phyloP scores from a whole-genome alignment of 2,888 invertebrate genomes.

The Xanthorhoe designata region DNA sequence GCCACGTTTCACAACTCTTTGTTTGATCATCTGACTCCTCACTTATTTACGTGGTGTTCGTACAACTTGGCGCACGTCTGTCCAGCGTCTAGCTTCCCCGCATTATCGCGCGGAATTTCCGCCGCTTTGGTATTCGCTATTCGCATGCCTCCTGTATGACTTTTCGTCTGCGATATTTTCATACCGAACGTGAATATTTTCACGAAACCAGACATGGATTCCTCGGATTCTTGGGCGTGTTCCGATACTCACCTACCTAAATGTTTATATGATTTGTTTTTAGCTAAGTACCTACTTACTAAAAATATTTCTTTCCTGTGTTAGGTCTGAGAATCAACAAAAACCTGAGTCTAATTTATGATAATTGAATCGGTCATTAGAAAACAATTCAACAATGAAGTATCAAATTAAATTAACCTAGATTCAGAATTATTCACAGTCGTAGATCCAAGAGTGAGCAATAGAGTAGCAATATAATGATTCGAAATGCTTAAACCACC shows the following conservation, averaged over 20 bases:
- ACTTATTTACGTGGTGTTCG: constrained; percentile 67
- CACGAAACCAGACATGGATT: constrained; percentile 64
- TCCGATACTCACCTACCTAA: constrained; percentile 30
- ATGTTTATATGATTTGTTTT: constrained; percentile 17
- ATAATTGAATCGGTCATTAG: constrained; percentile 32
- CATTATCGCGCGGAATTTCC: constrained; percentile 76
- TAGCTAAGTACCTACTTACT: too few relatives aligned
- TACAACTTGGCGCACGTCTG: constrained; percentile 72
- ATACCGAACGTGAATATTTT: constrained; percentile 70
- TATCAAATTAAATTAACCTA: constrained; percentile 26
- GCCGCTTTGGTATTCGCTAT: constrained; percentile 72
- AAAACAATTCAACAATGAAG: constrained; percentile 29
- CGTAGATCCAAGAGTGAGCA: neutral
- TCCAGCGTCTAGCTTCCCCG: constrained; percentile 74
- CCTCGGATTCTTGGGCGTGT: constrained; percentile 52
- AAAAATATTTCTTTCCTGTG: constrained; percentile 1
- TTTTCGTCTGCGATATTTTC: constrained; percentile 69
- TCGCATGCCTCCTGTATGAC: constrained; percentile 74
- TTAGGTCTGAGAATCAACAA: constrained; percentile 3
- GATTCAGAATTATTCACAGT: constrained; percentile 7
- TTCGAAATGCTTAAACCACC: constrained; percentile 33
- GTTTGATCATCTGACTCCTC: constrained; percentile 67
- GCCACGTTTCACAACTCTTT: constrained; percentile 78
- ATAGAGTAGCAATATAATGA: neutral
- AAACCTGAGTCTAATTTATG: constrained; percentile 9